phyloP scores from a whole-genome alignment of 2,888 invertebrate genomes.

The Oscheius sp. region DNA sequence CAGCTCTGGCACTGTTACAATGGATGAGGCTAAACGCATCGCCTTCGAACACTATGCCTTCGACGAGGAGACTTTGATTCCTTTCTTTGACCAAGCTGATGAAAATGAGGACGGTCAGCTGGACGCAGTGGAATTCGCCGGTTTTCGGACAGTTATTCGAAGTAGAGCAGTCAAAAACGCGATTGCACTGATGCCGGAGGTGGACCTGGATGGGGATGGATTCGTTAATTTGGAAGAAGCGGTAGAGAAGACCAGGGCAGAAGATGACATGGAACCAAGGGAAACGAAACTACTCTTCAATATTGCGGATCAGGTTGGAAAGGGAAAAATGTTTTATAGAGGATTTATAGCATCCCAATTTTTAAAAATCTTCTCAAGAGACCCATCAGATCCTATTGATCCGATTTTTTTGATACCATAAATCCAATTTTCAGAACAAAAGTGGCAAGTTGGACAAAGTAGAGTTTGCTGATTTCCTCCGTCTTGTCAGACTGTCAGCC shows the following conservation, averaged over 20 bases:
- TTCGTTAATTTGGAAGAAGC: conserved; percentile 61
- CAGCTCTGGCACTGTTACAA: conserved; percentile 64
- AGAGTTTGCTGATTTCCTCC: conserved; percentile 66
- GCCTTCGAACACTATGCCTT: conserved; percentile 66
- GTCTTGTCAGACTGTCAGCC: conserved; percentile 65
- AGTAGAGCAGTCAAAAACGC: conserved; percentile 51
- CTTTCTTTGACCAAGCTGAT: conserved; percentile 69
- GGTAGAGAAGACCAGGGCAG: conserved; percentile 58
- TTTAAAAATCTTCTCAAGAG: too few species aligned
- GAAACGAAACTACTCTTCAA: conserved; percentile 64
- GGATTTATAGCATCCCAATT: too few species aligned
- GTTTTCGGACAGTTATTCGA: conserved; percentile 62
- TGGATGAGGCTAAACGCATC: conserved; percentile 67
- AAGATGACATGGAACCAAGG: conserved; percentile 65
- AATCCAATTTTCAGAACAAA: conserved; percentile 53
- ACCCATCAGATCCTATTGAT: too few species aligned
- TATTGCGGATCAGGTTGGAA: conserved; percentile 64
- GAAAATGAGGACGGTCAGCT: conserved; percentile 68
- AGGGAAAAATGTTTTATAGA: not conserved
- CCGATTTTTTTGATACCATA: not conserved
- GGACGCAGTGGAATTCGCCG: conserved; percentile 68
- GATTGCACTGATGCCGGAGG: conserved; percentile 49
- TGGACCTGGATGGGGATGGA: conserved; percentile 54
- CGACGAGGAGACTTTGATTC: conserved; percentile 55
- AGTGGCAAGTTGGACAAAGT: conserved; percentile 66